Conservation (phyloP, 2,797 vertebrate species). For the Cyprinodon diabolis region DNA sequence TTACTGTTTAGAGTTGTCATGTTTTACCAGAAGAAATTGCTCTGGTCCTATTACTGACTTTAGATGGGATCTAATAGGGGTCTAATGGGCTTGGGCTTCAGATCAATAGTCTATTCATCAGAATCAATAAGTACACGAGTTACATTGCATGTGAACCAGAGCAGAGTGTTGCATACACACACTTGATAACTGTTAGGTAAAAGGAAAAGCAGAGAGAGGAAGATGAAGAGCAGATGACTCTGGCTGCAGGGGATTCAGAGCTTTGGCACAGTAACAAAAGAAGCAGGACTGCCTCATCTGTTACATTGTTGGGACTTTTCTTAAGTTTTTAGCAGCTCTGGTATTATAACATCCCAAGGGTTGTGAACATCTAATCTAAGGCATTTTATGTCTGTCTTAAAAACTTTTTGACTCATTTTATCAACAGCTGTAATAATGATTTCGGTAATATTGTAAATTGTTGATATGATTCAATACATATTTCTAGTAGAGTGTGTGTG, state of each 20-base stretch:
- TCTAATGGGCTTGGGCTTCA: slow-evolving; percentile 79
- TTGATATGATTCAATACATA: slow-evolving; percentile 1
- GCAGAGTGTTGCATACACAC: slow-evolving; percentile 34
- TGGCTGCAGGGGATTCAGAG: slow-evolving; percentile 53
- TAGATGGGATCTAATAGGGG: slow-evolving; percentile 65
- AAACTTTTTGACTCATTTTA: slow-evolving; percentile 12
- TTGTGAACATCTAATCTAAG: slow-evolving; percentile 33
- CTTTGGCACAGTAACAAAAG: slow-evolving; percentile 74
- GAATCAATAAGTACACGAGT: slow-evolving; percentile 75
- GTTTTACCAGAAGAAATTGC: slow-evolving; percentile 63
- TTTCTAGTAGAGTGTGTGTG: slow-evolving; percentile 4
- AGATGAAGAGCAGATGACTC: slow-evolving; percentile 55
- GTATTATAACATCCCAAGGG: slow-evolving; percentile 17
- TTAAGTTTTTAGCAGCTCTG: slow-evolving; percentile 33
- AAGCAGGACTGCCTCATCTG: slow-evolving; percentile 41
- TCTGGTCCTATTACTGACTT: slow-evolving; percentile 68
- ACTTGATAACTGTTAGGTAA: slow-evolving; percentile 41
- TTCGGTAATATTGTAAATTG: slow-evolving; percentile 4
- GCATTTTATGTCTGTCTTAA: slow-evolving; percentile 18
- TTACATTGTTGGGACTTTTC: slow-evolving; percentile 33
- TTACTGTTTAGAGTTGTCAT: slow-evolving; percentile 67
- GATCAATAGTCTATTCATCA: slow-evolving; percentile 77
- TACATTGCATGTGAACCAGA: slow-evolving; percentile 60
- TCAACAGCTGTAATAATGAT: slow-evolving; percentile 10
- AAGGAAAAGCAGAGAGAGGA: slow-evolving; percentile 22